Evolutionary conservation across 2,797 vertebrate genomes (phyloP), one percentile per base, ranked within the genome.

Genomic region (Anisognathus igniventris): DNA sequence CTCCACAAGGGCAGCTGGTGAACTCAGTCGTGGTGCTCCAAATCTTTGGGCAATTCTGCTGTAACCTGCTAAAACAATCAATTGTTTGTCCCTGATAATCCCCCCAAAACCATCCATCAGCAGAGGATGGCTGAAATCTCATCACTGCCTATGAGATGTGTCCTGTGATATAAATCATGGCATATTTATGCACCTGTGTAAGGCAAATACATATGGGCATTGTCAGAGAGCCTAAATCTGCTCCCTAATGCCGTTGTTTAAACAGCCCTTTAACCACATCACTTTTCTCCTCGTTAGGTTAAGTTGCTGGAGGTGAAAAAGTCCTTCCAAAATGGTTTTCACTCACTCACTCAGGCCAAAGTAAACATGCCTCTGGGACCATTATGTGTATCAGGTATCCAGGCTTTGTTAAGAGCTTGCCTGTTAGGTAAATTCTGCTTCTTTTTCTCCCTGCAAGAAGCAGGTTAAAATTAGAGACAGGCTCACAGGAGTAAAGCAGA

Each of bases 311-410:
- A 93, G 93, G 95, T 96, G 94, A 95, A 97, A 96, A 95, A 95
- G 86, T 88, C 89, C 79, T 95, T 94, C 91, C 94, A 92, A 94
- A 97, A 97, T 89, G 91, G 93, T 93, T 96, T 96, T 96, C 96
- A 92, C 93, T 97, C 96, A 96, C 70, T 96, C 96, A 96, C 57
- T 96, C 93, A 91, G 54, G 42, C 88, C 92, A 97, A 96, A 95
- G 96, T 96, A 97, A 97, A 97, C 96, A 97, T 93, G 94, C 92
- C 94, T 95, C 92, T 72, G 86, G 95, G 92, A 95, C 93, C 94
- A 96, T 95, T 96, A 95, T 92, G 92, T 61, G 96, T 96, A 97
- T 97, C 96, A 96, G 92, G 92, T 97, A 92, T 97, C 96, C 0
- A 91, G 87, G 92, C 92, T 97, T 96, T 97, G 95, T 96, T 95